Conservation (phyloP, 2,888 invertebrate genomes). For the Tenthredo amoena region DNA sequence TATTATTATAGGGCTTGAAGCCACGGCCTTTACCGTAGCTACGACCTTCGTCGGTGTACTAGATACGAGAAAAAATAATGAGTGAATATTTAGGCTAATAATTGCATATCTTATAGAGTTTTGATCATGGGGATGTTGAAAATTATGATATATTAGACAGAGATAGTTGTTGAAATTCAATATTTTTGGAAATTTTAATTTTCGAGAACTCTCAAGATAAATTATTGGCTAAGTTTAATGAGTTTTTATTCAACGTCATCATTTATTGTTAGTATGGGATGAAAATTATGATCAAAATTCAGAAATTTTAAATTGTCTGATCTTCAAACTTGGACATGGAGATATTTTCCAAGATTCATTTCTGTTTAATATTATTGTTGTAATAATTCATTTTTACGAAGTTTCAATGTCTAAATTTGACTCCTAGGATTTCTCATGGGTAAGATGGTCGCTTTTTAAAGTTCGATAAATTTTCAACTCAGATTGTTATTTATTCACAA, state of each 20-base stretch:
- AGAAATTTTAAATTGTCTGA: not conserved
- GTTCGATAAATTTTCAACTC: too few species aligned
- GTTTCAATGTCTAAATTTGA: not conserved
- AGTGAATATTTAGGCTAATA: not conserved
- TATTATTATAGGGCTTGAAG: slow-evolving; percentile 50
- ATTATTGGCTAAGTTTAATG: not conserved
- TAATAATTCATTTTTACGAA: not conserved
- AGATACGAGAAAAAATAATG: not conserved
- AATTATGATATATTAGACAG: not conserved
- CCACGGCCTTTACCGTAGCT: slow-evolving; percentile 69
- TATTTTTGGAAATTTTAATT: not conserved
- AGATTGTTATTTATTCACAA: not conserved
- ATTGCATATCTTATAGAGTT: not conserved
- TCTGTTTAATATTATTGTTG: not conserved
- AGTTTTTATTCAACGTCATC: not conserved
- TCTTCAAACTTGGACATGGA: too few species aligned
- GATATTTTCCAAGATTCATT: not conserved
- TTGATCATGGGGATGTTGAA: not conserved
- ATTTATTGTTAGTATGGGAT: not conserved
- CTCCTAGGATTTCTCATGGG: not conserved
- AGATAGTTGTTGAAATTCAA: not conserved
- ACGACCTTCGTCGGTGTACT: slow-evolving; percentile 62
- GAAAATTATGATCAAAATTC: not conserved
- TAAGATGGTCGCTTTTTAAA: not conserved
- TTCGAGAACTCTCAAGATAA: not conserved